These are phyloP conservation scores for Psittacus erithacus DNA, from an alignment of 2,113 vertebrate species.

Conservation along the genomic window DNA sequence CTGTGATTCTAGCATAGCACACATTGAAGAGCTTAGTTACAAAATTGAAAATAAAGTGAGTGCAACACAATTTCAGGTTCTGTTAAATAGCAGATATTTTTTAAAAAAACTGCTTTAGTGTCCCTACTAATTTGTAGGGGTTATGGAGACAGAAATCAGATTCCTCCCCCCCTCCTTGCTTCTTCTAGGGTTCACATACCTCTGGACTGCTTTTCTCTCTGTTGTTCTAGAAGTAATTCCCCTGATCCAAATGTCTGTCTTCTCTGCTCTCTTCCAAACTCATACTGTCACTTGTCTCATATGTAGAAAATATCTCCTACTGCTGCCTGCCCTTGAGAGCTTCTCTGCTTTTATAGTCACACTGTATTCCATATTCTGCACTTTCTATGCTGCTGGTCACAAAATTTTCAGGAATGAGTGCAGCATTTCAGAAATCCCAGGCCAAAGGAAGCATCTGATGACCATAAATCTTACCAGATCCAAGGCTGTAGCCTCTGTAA, in stretches of 20 bases:
- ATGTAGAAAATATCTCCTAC: neutral
- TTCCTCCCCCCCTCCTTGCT: neutral
- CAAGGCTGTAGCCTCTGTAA: neutral
- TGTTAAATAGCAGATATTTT: neutral
- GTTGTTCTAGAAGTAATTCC: neutral
- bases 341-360: neutral
- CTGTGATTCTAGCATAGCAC: neutral
- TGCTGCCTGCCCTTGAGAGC: neutral
- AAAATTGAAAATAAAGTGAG: neutral
- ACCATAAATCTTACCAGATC: neutral
- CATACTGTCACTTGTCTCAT: neutral
- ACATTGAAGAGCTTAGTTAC: neutral
- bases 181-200: neutral
- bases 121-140: neutral
- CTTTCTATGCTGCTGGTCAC: neutral
- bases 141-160: neutral
- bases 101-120: neutral
- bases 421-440: neutral
- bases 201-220: neutral
- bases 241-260: neutral
- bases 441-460: neutral
- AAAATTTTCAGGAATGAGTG: neutral
- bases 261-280: neutral
- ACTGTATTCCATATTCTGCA: neutral
- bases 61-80: neutral